phyloP scores from a whole-genome alignment of 1,140 invertebrate species.

The Meteorus sp. region DNA sequence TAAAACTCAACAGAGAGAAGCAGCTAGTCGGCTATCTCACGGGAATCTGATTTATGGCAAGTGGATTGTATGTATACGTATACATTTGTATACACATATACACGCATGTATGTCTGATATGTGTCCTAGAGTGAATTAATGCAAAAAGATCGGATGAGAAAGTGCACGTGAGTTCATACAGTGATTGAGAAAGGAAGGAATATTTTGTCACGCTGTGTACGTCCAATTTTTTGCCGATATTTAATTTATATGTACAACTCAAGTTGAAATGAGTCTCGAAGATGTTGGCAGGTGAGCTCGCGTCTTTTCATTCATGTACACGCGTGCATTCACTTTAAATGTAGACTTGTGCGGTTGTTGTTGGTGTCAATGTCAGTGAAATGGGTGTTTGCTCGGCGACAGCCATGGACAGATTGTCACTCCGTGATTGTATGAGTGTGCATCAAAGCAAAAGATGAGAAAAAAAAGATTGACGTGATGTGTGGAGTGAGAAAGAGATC shows the following conservation, averaged over 20 bases:
- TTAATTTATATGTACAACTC: too few species aligned
- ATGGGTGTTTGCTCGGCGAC: not conserved
- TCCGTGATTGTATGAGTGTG: not conserved
- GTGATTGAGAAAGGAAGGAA: too few species aligned
- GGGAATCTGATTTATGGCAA: slow-evolving; percentile 58
- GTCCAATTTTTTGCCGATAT: not conserved
- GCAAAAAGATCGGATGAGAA: slow-evolving; percentile 4
- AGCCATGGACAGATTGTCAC: slow-evolving; percentile 8
- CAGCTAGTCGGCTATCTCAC: slow-evolving; percentile 54
- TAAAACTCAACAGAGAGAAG: slow-evolving; percentile 54
- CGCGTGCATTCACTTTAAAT: not conserved
- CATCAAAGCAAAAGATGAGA: too few species aligned
- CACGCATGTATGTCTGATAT: slow-evolving; percentile 39
- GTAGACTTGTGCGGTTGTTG: not conserved
- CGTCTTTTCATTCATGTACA: not conserved
- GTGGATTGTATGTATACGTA: slow-evolving; percentile 25
- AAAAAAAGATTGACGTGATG: too few species aligned
- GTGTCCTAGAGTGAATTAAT: slow-evolving; percentile 17
- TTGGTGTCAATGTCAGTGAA: not conserved
- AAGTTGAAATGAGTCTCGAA: too few species aligned
- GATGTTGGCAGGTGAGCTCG: not conserved
- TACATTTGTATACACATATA: slow-evolving; percentile 33
- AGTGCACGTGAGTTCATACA: not conserved
- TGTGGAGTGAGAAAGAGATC: too few species aligned
- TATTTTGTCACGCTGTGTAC: too few species aligned